These are phyloP conservation scores for Arizona elegans DNA, from an alignment of 2,113 vertebrate species.

Conservation along the genomic window DNA sequence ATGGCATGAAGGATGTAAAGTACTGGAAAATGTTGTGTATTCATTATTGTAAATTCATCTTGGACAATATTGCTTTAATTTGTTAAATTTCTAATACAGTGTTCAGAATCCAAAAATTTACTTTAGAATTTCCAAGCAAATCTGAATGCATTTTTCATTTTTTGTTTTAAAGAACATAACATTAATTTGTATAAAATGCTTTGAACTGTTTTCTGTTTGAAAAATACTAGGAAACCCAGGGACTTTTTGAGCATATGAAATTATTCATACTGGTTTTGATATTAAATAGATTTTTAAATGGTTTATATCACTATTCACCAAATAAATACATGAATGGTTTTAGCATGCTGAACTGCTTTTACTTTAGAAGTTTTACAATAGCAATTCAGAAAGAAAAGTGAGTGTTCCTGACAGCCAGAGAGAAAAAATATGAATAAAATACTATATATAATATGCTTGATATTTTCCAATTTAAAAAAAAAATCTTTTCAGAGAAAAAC, in stretches of 20 bases:
- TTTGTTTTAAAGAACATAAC: neutral
- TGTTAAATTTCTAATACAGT: neutral
- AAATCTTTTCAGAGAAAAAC: neutral
- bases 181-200: neutral
- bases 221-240: neutral
- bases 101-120: neutral
- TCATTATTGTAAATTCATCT: neutral
- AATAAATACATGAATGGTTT: neutral
- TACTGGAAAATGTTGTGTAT: neutral
- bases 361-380: neutral
- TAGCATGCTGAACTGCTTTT: neutral
- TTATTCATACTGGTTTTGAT: neutral
- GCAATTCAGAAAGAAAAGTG: neutral
- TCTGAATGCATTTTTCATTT: neutral
- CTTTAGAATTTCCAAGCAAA: neutral
- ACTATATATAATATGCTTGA: neutral
- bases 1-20: neutral
- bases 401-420: neutral
- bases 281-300: neutral
- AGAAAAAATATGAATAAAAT: neutral
- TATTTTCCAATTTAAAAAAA: neutral
- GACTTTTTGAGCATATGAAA: neutral
- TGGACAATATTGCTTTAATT: neutral
- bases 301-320: neutral
- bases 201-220: neutral